Conservation (phyloP, 2,113 vertebrate species). For the Gila orcuttii region DNA sequence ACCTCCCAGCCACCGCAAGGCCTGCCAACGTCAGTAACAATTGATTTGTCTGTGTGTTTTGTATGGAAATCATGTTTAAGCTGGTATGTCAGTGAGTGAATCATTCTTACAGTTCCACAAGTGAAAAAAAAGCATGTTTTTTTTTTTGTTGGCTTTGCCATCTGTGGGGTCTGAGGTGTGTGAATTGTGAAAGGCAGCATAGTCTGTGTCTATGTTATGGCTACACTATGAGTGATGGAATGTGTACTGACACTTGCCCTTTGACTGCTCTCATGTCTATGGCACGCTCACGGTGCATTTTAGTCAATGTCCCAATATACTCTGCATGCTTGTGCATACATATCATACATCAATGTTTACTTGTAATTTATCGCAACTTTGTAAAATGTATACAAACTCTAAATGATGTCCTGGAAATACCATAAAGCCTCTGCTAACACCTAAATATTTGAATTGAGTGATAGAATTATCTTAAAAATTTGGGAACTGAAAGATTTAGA, state of each 20-base stretch:
- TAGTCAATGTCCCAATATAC: constrained; percentile 60
- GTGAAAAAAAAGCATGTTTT: neutral
- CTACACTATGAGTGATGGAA: constrained; percentile 67
- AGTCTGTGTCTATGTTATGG: constrained; percentile 69
- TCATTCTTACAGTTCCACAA: neutral
- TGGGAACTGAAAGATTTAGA: constrained; percentile 48
- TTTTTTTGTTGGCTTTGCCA: neutral
- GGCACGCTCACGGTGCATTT: constrained; percentile 58
- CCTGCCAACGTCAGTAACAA: constrained; percentile 84
- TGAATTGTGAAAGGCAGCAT: constrained; percentile 14
- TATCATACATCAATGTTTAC: constrained; percentile 26
- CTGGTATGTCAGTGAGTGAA: neutral
- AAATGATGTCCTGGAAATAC: constrained; percentile 4
- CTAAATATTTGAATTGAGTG: constrained; percentile 34
- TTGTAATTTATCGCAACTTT: constrained; percentile 26
- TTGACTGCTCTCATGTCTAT: constrained; percentile 70
- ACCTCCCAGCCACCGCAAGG: constrained; percentile 78
- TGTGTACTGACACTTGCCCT: constrained; percentile 70
- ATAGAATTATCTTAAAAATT: constrained; percentile 34
- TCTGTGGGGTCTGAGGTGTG: constrained; percentile 37
- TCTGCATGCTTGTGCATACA: constrained; percentile 32
- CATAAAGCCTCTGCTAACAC: constrained; percentile 14
- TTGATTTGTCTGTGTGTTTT: constrained; percentile 42
- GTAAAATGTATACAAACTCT: constrained; percentile 38
- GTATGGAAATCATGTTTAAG: constrained; percentile 47